Evolutionary conservation across 1,140 invertebrate genomes (phyloP).

Genomic region (Psix sp.): DNA sequence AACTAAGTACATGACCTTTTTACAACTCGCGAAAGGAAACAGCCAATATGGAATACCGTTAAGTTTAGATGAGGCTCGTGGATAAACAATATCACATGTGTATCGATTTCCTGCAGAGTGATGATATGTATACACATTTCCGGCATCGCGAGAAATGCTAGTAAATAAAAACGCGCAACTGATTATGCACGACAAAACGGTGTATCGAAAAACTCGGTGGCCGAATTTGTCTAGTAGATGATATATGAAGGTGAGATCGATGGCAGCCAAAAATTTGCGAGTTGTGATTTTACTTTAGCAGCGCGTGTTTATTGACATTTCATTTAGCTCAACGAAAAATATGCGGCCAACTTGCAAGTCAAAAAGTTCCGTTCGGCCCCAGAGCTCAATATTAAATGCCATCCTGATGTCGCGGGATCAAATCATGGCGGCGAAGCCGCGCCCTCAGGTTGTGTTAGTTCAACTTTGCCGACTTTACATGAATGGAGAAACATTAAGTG

Average conservation of each 20-base stretch:
- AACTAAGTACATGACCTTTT: too few relatives aligned
- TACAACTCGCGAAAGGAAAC: too few relatives aligned
- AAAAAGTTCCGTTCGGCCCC: constrained; percentile 13
- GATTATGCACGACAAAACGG: too few relatives aligned
- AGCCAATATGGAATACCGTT: constrained; percentile 7
- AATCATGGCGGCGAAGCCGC: constrained; percentile 20
- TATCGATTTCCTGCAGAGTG: constrained; percentile 31
- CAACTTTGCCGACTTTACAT: constrained; percentile 44
- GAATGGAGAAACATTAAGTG: constrained; percentile 52
- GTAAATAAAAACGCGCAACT: too few relatives aligned
- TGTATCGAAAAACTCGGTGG: too few relatives aligned
- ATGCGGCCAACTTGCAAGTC: constrained; percentile 2
- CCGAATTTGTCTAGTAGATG: too few relatives aligned
- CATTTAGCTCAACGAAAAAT: constrained; percentile 7
- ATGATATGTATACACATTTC: constrained; percentile 14
- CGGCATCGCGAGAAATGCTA: constrained; percentile 17
- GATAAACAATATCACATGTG: constrained; percentile 22
- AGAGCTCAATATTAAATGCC: constrained; percentile 42
- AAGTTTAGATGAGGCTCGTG: constrained; percentile 10
- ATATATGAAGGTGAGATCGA: too few relatives aligned
- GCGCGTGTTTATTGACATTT: constrained; percentile 11
- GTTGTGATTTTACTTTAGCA: constrained; percentile 11
- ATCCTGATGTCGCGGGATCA: constrained; percentile 30
- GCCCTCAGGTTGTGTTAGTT: constrained; percentile 32
- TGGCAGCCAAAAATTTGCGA: too few relatives aligned